A percentile compares a stretch with the other conserved stretches of the same genome.
phyloP scores from a whole-genome alignment of 2,113 vertebrate genomes.

The Eolophus roseicapilla region DNA sequence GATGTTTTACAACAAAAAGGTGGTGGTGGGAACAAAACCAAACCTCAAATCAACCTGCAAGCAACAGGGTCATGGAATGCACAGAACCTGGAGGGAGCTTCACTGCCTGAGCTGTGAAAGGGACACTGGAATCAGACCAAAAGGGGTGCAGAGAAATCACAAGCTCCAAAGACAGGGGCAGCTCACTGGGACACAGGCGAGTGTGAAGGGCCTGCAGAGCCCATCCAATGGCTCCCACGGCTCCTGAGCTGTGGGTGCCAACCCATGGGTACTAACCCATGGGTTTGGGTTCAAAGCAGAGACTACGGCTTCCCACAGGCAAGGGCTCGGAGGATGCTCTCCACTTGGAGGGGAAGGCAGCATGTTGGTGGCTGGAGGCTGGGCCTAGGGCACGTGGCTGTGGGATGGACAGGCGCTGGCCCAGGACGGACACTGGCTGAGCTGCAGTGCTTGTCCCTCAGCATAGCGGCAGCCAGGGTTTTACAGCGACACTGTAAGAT shows the following conservation, averaged over 20 bases:
- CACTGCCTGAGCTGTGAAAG: not conserved
- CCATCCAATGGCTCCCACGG: fast-evolving
- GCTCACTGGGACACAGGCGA: not conserved
- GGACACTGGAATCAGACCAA: not conserved
- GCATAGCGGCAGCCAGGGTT: not conserved
- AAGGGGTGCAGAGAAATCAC: not conserved
- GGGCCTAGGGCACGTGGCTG: not conserved
- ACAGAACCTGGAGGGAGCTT: not conserved
- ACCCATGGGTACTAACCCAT: not conserved
- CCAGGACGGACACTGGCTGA: not conserved
- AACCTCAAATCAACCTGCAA: constrained; percentile 18
- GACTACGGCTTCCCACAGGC: not conserved
- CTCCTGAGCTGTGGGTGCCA: not conserved
- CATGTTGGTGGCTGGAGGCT: not conserved
- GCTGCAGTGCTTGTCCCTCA: not conserved
- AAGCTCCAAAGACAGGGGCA: not conserved
- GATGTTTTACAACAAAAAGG: constrained; percentile 18
- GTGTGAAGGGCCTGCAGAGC: not conserved
- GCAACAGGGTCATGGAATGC: not conserved
- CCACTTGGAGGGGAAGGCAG: not conserved
- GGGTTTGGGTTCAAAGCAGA: not conserved
- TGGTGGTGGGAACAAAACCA: constrained; percentile 7
- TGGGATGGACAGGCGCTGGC: not conserved
- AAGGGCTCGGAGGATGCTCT: not conserved
- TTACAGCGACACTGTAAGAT: not conserved